Percentiles rank a stretch among this genome's conserved stretches.
Evolutionary conservation across 2,888 invertebrate genomes (phyloP).

Genomic region (Idaea aversata): DNA sequence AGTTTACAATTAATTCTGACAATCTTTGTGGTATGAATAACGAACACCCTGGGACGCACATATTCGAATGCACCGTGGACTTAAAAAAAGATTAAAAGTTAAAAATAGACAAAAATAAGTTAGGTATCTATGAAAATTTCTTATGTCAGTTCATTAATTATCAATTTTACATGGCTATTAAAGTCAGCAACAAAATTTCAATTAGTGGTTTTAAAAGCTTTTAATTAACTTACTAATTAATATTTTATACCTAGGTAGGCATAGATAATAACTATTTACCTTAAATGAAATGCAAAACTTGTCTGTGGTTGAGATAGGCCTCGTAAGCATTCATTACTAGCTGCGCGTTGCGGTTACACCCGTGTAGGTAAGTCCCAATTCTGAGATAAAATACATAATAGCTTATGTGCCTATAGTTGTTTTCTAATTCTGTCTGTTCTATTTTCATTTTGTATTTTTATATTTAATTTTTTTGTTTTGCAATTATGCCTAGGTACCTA

Average conservation of each 20-base stretch:
- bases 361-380: not conserved
- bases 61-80: too few relatives aligned
- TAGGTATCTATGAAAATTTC: too few relatives aligned
- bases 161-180: not conserved
- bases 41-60: too few relatives aligned
- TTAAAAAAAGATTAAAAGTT: too few relatives aligned
- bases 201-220: not conserved
- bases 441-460: too few relatives aligned
- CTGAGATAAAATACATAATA: conserved; percentile 1
- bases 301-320: not conserved
- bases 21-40: too few relatives aligned
- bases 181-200: not conserved
- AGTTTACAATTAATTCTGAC: too few relatives aligned
- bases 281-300: not conserved
- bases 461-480: too few relatives aligned
- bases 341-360: not conserved
- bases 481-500: too few relatives aligned
- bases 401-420: too few relatives aligned
- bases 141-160: not conserved
- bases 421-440: too few relatives aligned
- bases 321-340: not conserved
- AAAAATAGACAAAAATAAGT: too few relatives aligned
- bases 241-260: not conserved
- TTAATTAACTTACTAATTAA: not conserved
- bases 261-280: not conserved